Evolutionary conservation across 2,888 invertebrate genomes (phyloP), one percentile per base, ranked within the genome.

Genomic region (Drosophila subquinaria): DNA sequence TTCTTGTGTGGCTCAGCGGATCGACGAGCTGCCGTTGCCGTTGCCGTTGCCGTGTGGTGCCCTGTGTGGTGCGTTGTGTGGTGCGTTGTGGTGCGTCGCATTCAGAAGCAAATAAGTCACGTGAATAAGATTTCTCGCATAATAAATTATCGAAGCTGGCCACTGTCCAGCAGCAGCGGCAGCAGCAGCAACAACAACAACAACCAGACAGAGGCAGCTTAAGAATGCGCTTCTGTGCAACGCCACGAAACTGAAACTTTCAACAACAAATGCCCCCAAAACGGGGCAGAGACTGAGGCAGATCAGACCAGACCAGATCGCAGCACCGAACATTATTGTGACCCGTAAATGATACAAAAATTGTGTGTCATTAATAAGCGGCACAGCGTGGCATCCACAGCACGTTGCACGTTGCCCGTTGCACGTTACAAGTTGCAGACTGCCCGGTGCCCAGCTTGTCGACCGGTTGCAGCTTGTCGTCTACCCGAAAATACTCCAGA

Each of bases 101-200:
- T 82, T 83, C 89, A 90, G 83, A 90, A 88, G 83, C 91, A 90
- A 91, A 91, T 91, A 91, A 91, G 92, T 91, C 91, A 91, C 90
- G 79, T 91, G 88, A 86, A 90, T 78, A 82, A 87, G 85, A 91
- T 91, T 91, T 91, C 91, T 90, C 90, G 91, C 90, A 89, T 91
- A 90, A 91, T 91, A 91, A 91, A 91, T 91, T 91, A 91, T 90
- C 87, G 86, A 81, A 59, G 69, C 76, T 79, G 71, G 63, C 61
- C 71, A 77, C 51, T 56, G 73, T 50, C 64, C 56, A 42, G 45
- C 45, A 8, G 36, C 42, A 11, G 27, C 50, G 17, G n/a, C 35
- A 13, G 52, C 43, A 15, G 33, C 51, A 3, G 38, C 53, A 47
- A 33, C 42, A 10, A 20, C 53, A 17, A 11, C 38, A n/a, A 48